Base-by-base conservation (phyloP, 2,113 vertebrate genomes). In the Poeciliopsis retropinna region DNA sequence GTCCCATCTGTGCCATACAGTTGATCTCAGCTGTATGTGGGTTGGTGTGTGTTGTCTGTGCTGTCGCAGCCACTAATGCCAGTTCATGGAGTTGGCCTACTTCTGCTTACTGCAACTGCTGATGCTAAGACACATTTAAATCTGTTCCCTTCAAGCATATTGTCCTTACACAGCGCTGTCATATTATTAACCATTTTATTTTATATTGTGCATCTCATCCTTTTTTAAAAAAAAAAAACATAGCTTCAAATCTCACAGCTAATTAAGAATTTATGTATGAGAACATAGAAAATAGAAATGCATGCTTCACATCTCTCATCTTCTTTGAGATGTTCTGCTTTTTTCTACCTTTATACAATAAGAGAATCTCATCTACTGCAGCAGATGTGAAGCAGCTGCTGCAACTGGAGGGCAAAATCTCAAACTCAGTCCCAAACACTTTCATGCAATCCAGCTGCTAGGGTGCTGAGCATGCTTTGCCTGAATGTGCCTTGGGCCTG, bases 1-100 rank as follows among this genome's bases (percentile, higher is more conserved):
- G 66, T 79, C 78, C 87, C 85, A 83, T 89, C 87, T 89, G 87
- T 78, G 72, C 4, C 1, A 27, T 68, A 41, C 82, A 64, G 60
- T 70, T 60, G 3, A 60, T 77, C 79, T 80, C 74, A 30, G 82
- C 82, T 83, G 82, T 51, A 63, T 84, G 76, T 84, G 84, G 37
- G 76, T 68, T 75, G 79, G 76, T 75, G 75, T 60, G 69, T 67
- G 67, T 57, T 10, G 64, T 75, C 44, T 80, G 73, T 51, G 69
- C 75, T 27, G 78, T 75, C 67, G 34, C 72, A 34, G 28, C 72
- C 72, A 47, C 70, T 47, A 6, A 80, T 75, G 86, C 70, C 4
- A 32, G 37, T 62, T 77, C 28, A 19, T 12, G 29, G 76, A 27
- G 41, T 51, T 67, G 83, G 60, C 87, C 87, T 85, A 87, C 29